These are phyloP conservation scores for Caprella mutica DNA, from an alignment of 2,888 invertebrate species.

Conservation along the genomic window DNA sequence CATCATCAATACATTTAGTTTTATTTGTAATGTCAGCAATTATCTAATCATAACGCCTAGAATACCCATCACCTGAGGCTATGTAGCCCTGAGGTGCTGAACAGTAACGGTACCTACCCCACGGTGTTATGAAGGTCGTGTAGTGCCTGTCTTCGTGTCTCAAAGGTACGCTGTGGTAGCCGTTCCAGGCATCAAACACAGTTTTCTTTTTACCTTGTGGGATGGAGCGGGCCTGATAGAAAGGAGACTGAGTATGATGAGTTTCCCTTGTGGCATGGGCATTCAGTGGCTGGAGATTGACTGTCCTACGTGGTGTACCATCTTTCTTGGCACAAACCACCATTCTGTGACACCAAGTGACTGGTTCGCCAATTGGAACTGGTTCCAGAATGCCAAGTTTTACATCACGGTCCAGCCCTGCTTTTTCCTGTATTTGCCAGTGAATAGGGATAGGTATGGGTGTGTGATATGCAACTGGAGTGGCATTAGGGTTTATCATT, in stretches of 20 bases:
- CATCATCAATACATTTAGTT: conserved; percentile 13
- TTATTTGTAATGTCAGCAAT: conserved; percentile 2
- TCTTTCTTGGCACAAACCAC: conserved; percentile 15
- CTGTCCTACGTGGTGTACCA: conserved; percentile 4
- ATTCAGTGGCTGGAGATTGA: conserved; percentile 12
- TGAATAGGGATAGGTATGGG: conserved; percentile 11
- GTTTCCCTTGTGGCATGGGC: not conserved
- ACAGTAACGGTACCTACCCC: conserved; percentile 12
- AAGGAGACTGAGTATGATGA: conserved; percentile 9
- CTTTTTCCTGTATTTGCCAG: conserved; percentile 14
- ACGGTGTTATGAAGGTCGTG: conserved; percentile 13
- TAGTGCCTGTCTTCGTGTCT: not conserved
- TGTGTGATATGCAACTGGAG: conserved; percentile 1
- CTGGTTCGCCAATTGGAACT: conserved; percentile 4
- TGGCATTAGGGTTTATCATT: conserved; percentile 9
- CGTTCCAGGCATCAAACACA: conserved; percentile 11
- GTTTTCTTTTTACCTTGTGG: conserved; percentile 1
- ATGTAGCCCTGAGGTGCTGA: conserved; percentile 15
- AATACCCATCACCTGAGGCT: conserved; percentile 10
- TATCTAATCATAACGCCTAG: not conserved
- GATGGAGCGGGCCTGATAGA: conserved; percentile 1
- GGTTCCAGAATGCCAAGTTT: not conserved
- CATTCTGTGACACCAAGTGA: conserved; percentile 11
- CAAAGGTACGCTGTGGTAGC: conserved; percentile 10
- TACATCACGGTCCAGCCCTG: conserved; percentile 13